These are phyloP conservation scores for Clarias fuscus DNA, from an alignment of 2,797 vertebrate species.

Conservation along the genomic window DNA sequence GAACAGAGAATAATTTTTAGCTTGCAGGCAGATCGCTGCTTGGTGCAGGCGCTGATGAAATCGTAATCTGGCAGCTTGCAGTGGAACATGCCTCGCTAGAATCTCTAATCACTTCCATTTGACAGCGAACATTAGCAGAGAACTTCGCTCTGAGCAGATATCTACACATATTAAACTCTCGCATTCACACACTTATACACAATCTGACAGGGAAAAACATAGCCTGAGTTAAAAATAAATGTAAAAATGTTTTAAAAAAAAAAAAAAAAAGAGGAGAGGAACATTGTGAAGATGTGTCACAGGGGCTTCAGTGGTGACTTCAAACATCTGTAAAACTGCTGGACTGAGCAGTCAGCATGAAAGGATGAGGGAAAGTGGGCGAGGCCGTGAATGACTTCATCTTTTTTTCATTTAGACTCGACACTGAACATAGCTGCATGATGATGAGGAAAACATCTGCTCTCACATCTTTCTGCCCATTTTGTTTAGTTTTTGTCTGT, in stretches of 20 bases:
- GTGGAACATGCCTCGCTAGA: slow-evolving; percentile 34
- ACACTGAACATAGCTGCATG: neutral
- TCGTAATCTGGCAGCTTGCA: slow-evolving; percentile 45
- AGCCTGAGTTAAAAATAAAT: neutral
- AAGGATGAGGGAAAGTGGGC: neutral
- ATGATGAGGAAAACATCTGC: neutral
- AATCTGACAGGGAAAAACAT: neutral
- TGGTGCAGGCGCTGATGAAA: slow-evolving; percentile 35
- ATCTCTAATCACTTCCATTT: slow-evolving; percentile 50
- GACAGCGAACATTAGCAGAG: slow-evolving; percentile 28
- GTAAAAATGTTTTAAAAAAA: no score
- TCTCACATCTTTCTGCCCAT: neutral
- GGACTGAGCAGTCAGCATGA: neutral
- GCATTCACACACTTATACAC: neutral
- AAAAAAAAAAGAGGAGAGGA: neutral
- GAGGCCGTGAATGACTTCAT: neutral
- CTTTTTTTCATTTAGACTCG: neutral
- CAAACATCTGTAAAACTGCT: neutral
- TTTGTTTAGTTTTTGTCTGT: neutral
- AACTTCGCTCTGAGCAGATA: neutral
- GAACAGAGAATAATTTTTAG: slow-evolving; percentile 37
- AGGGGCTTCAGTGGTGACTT: neutral
- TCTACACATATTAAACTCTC: neutral
- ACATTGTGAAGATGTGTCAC: neutral
- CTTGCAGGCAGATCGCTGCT: slow-evolving; percentile 44